phyloP scores from a whole-genome alignment of 2,113 vertebrate genomes.

The Ciconia boyciana region DNA sequence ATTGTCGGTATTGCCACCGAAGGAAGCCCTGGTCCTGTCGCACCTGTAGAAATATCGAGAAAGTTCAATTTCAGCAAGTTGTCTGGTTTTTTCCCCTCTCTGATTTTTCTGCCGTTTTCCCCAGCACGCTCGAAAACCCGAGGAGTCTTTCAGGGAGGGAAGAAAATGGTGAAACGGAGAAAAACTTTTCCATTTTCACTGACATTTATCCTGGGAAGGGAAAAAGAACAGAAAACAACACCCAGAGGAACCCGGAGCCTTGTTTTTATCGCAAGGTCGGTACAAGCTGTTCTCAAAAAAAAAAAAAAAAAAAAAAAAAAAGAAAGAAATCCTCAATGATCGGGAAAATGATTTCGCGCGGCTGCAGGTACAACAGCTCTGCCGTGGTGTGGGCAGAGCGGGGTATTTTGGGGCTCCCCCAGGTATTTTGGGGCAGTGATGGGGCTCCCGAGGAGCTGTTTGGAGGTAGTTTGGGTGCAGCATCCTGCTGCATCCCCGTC shows the following conservation, averaged over 20 bases:
- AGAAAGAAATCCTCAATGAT: not conserved
- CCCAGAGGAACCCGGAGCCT: not conserved
- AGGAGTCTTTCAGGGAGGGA: not conserved
- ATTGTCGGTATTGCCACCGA: rapidly evolving
- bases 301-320: not conserved
- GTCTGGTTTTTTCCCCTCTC: too few species aligned
- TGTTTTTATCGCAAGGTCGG: not conserved
- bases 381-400: rapidly evolving
- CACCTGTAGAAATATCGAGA: rapidly evolving
- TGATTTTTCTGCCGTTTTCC: not conserved
- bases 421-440: not conserved
- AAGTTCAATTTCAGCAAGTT: not conserved
- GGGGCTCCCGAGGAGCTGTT: not conserved
- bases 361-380: not conserved
- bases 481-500: not conserved
- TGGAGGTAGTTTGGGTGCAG: not conserved
- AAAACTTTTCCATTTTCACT: not conserved
- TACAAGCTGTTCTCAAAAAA: not conserved
- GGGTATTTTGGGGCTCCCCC: not conserved
- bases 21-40: not conserved
- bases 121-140: not conserved
- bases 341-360: not conserved
- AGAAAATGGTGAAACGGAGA: not conserved
- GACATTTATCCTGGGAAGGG: slow-evolving; percentile 26
- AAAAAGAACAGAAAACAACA: slow-evolving; percentile 10